Evolutionary conservation across 2,797 vertebrate genomes (phyloP).

Genomic region (Lepilemur septentrionalis): DNA sequence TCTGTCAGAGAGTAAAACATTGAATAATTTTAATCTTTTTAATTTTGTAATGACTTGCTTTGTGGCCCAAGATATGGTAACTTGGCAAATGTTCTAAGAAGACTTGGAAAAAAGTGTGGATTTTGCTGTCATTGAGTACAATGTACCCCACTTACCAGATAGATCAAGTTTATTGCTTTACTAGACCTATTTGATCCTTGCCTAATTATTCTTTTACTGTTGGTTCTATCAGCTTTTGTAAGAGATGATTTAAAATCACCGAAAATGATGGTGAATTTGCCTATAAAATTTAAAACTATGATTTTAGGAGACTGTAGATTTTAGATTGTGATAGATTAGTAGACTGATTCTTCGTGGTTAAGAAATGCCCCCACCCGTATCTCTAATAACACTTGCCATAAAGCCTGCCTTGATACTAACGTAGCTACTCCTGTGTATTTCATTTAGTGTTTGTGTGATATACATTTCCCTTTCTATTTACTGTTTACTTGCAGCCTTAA

Average conservation of each 20-base stretch:
- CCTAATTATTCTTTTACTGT: background rate
- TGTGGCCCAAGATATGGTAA: background rate
- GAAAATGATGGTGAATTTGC: background rate
- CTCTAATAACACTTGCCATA: background rate
- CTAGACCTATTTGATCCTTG: background rate
- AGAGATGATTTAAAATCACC: background rate
- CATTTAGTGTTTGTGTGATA: background rate
- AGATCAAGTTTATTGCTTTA: background rate
- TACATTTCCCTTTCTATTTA: background rate
- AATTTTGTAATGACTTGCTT: background rate
- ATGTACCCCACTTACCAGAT: background rate
- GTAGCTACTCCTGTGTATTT: background rate
- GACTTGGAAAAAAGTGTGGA: background rate
- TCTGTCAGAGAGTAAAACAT: background rate
- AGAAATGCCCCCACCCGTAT: background rate
- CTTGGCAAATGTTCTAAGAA: background rate
- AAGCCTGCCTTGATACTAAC: background rate
- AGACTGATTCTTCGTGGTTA: background rate
- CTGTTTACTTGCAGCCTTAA: background rate
- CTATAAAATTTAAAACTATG: background rate
- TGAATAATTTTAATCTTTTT: background rate
- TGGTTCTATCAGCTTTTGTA: background rate
- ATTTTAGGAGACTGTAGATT: background rate
- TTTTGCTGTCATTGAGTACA: background rate
- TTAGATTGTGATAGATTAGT: background rate